Evolutionary conservation across 2,888 invertebrate genomes (phyloP), one percentile per base, ranked within the genome.

Genomic region (Xestia rhomboidea): DNA sequence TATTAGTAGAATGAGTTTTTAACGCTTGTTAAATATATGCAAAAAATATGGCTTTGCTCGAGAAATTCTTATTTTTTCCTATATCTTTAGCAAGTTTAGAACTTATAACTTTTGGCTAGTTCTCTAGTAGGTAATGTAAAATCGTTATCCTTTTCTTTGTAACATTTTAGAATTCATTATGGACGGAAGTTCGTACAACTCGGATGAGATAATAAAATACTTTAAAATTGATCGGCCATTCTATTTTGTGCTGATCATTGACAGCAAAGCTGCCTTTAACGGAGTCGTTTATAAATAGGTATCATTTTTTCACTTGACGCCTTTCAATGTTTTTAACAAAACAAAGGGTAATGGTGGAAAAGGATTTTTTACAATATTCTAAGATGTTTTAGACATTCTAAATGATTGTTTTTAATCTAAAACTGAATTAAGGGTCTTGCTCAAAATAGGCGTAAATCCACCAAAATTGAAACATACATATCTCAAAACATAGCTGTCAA

Each of bases 171-270:
- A 1, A 38, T 38, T 72, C 11, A 0, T 0, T 5, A 0, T 0
- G 7, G 2, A 0, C 0, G 68, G 54, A 54, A 10, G 1, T 13
- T 0, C 2, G 6, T 13, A 10, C 24, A 18, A 46, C 21, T 18
- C 11, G 11, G 5, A 13, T 18, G 5, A 2, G 21, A 24, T n/a
- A 38, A 51, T 27, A 49, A 68, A 34, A 57, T 18, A 21, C 30
- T 90, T 91, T 70, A 57, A 74, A 3, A 88, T 83, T 1, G 78
- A 91, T 74, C 89, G 82, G 68, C 90, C 91, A 51, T 91, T 91
- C 77, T 88, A 87, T 68, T 91, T 80, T 76, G 77, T 68, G 13
- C 69, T 92, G 7, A 87, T 77, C 73, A 30, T 66, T 30, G 75
- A 79, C 27, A 76, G 76, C n/a, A 49, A 64, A 13, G 15, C 68